Base-by-base conservation (phyloP, 2,113 vertebrate species). In the Uria lomvia region DNA sequence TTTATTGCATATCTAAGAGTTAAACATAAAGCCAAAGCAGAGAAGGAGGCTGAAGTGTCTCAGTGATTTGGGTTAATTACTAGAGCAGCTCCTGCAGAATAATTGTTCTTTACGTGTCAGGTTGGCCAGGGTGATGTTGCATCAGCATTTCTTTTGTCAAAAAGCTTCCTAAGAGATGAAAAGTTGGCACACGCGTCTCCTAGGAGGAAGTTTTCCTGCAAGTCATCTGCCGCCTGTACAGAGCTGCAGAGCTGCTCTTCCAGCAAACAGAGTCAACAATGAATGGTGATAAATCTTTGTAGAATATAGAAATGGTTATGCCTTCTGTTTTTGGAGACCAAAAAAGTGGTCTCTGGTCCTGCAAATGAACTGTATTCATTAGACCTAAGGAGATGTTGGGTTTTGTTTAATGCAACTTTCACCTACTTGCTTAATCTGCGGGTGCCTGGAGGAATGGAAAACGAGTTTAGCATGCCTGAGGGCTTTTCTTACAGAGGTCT, bases 391-490 rank as follows among this genome's bases (percentile, higher is more conserved):
- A 73, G 80, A 30, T 12, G 12, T 3, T 74, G 12, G 5, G 18
- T 42, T 5, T 11, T 77, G 76, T 59, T 56, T 27, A 27, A n/a
- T 45, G 40, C 47, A 81, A 32, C 94, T 95, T 97, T 94, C 74
- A 93, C 70, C 79, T 89, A 88, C 76, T 92, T 92, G 59, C 49
- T 85, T 84, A 92, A 77, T 88, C 83, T 75, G 36, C 0, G 0
- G 11, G 45, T 88, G 67, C 92, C 73, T 94, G 93, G 60, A 89
- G 90, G 45, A 65, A 76, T 70, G 56, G 73, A 92, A 93, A 90
- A 80, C 11, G 42, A 86, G 92, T 91, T 86, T 76, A 90, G 66
- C 84, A 65, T 91, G 90, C 92, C 86, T 40, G 85, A 96, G 82
- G 96, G 82, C 72, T 75, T 75, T 88, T 82, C 23, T 59, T 85